A percentile compares a stretch with the other conserved stretches of the same genome.
phyloP scores from a whole-genome alignment of 2,888 invertebrate species.

The Conus canariensis region DNA sequence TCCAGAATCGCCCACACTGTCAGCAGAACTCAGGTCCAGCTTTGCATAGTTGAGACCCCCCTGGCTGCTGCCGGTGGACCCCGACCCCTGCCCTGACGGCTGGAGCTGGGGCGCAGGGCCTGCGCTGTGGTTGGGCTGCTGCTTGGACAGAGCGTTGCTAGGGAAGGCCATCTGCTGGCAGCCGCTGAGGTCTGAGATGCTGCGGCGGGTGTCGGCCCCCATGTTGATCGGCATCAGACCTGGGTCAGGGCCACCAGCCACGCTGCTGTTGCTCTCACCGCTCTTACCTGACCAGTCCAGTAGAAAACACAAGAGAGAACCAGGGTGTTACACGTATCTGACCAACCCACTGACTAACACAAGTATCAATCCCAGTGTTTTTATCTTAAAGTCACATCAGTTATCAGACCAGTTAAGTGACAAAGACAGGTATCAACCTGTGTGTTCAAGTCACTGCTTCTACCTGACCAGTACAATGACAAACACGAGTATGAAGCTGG shows the following conservation, averaged over 20 bases:
- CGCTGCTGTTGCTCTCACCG: conserved; percentile 27
- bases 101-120: background rate
- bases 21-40: conserved; percentile 74
- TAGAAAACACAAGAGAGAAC: no score
- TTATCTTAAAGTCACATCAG: no score
- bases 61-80: conserved; percentile 33
- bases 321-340: no score
- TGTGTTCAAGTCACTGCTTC: no score
- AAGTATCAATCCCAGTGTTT: no score
- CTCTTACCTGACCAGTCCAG: conserved; percentile 15
- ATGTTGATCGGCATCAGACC: conserved; percentile 25
- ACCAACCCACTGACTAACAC: no score
- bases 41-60: conserved; percentile 78
- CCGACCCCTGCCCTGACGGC: background rate
- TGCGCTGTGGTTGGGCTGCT: conserved; percentile 10
- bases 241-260: background rate
- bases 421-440: no score
- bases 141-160: conserved; percentile 49
- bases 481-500: no score
- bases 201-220: conserved; percentile 58
- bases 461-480: no score
- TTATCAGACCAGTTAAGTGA: no score
- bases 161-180: conserved; percentile 63
- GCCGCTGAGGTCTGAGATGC: conserved; percentile 64
- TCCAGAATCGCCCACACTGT: conserved; percentile 58